Evolutionary conservation across 2,113 vertebrate genomes (phyloP).

Genomic region (Ranitomeya variabilis): DNA sequence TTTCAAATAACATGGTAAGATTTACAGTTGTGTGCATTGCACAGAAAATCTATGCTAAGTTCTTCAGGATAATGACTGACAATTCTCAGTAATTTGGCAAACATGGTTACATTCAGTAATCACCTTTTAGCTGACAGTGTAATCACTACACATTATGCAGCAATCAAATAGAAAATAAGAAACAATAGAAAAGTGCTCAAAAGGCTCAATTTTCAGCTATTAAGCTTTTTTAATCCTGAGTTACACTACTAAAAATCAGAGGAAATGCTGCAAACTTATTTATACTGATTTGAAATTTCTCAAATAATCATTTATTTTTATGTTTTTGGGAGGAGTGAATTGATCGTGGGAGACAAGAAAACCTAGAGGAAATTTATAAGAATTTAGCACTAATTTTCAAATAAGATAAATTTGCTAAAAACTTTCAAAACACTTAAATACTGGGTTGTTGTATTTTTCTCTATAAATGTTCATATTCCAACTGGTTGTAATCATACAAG

Average conservation of each 20-base stretch:
- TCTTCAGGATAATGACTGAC: conserved; percentile 8
- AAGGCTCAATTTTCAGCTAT: conserved; percentile 7
- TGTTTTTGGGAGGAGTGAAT: not conserved
- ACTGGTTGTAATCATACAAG: too few relatives aligned
- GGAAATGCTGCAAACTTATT: not conserved
- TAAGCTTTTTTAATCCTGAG: not conserved
- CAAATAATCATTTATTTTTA: not conserved
- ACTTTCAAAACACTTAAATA: not conserved
- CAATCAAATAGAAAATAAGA: conserved; percentile 6
- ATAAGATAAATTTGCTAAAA: not conserved
- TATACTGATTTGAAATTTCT: conserved; percentile 12
- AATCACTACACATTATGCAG: conserved; percentile 30
- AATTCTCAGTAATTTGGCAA: conserved; percentile 9
- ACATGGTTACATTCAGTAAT: conserved; percentile 19
- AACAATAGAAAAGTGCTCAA: conserved; percentile 25
- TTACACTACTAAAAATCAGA: conserved; percentile 12
- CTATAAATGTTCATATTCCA: too few relatives aligned
- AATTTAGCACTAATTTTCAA: not conserved
- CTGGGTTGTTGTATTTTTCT: too few relatives aligned
- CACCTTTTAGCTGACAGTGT: conserved; percentile 25
- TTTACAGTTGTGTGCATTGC: not conserved
- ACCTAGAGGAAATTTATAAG: not conserved
- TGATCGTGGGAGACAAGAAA: not conserved
- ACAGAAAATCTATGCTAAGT: conserved; percentile 6
- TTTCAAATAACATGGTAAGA: not conserved